Evolutionary conservation across 2,113 vertebrate species (phyloP).

Genomic region (Eudyptes chrysolophus): DNA sequence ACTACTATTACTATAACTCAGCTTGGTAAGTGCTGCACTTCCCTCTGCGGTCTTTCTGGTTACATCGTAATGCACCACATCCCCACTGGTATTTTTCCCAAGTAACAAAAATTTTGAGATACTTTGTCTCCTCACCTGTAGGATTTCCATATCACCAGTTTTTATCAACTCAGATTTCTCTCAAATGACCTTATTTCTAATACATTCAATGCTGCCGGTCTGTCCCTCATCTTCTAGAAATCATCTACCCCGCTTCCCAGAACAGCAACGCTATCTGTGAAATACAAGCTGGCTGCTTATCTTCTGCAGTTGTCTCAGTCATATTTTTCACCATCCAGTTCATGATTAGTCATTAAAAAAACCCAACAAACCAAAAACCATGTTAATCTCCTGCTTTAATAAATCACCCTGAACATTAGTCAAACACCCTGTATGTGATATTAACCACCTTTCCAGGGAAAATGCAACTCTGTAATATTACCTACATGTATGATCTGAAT

Average conservation of each 20-base stretch:
- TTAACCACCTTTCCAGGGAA: background rate
- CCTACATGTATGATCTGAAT: background rate
- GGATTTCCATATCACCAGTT: background rate
- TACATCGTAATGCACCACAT: rapidly evolving
- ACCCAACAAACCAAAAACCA: background rate
- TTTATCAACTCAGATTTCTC: background rate
- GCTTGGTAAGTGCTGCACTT: background rate
- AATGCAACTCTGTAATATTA: background rate
- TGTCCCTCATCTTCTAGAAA: background rate
- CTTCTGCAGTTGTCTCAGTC: background rate
- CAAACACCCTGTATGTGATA: background rate
- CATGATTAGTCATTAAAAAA: background rate
- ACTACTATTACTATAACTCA: background rate
- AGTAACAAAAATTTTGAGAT: background rate
- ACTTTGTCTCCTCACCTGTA: background rate
- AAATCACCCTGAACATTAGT: background rate
- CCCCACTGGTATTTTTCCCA: background rate
- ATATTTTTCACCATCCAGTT: background rate
- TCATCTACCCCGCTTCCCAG: background rate
- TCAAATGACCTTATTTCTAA: background rate
- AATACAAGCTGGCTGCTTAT: background rate
- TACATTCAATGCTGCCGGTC: background rate
- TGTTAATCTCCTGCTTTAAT: background rate
- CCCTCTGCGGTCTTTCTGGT: background rate
- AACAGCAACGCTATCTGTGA: background rate